Percentiles rank a stretch among this genome's conserved stretches.
phyloP scores from a whole-genome alignment of 2,888 invertebrate species.

The Euplexia lucipara region DNA sequence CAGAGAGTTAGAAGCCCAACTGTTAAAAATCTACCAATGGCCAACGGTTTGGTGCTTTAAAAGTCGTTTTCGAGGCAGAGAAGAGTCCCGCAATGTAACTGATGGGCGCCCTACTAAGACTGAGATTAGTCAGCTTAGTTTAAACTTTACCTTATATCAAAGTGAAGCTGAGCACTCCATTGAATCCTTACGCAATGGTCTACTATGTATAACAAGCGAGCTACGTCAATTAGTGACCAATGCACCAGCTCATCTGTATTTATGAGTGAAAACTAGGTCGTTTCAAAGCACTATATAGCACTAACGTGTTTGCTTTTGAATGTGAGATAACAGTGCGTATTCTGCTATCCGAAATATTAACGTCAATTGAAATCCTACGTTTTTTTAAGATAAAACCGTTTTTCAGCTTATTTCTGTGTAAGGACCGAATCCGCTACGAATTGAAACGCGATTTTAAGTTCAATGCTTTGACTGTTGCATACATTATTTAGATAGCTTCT shows the following conservation, averaged over 20 bases:
- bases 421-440: no score
- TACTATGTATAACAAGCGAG: slow-evolving; percentile 35
- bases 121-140: no score
- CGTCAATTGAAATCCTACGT: background rate
- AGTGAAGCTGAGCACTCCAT: slow-evolving; percentile 5
- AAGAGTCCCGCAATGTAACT: no score
- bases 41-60: no score
- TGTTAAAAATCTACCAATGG: no score
- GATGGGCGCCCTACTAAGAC: no score
- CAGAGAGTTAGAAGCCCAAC: no score
- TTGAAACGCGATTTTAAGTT: no score
- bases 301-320: slow-evolving; percentile 37
- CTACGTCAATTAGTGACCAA: slow-evolving; percentile 51
- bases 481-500: no score
- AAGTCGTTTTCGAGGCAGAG: no score
- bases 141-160: background rate
- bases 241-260: slow-evolving; percentile 58
- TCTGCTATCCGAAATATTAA: slow-evolving; percentile 3
- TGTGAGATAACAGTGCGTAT: background rate
- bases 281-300: slow-evolving; percentile 22
- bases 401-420: no score
- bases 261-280: slow-evolving; percentile 52
- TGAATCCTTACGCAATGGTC: background rate
- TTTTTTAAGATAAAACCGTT: background rate
- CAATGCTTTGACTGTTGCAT: no score